phyloP scores from a whole-genome alignment of 2,797 vertebrate genomes.

The Lithobates sylvaticus region DNA sequence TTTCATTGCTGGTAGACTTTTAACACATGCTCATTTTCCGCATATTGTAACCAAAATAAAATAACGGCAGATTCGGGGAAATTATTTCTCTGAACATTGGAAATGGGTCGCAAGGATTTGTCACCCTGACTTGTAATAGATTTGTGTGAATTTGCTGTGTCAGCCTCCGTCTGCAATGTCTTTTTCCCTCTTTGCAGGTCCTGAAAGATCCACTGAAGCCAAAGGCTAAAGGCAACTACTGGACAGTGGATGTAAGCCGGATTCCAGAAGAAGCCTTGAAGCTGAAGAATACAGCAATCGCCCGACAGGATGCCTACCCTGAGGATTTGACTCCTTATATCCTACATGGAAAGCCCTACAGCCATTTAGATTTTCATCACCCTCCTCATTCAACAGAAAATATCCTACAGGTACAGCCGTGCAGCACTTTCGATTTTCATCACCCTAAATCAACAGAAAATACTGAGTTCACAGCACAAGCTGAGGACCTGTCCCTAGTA shows the following conservation, averaged over 20 bases:
- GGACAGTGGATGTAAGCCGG: constrained; percentile 85
- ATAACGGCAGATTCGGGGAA: too few species aligned
- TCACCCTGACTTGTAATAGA: too few species aligned
- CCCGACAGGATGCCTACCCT: constrained; percentile 81
- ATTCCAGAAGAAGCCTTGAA: constrained; percentile 87
- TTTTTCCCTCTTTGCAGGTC: constrained; percentile 74
- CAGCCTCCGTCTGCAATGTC: too few species aligned
- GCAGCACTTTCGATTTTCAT: not conserved
- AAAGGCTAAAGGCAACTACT: constrained; percentile 74
- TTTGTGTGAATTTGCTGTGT: too few species aligned
- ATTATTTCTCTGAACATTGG: too few species aligned
- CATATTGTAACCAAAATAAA: too few species aligned
- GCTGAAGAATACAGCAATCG: constrained; percentile 87
- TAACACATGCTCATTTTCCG: too few species aligned
- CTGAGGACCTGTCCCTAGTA: not conserved
- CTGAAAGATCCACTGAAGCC: constrained; percentile 85
- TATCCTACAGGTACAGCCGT: constrained; percentile 73
- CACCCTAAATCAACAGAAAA: not conserved
- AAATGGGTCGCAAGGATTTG: too few species aligned
- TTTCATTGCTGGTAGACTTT: too few species aligned
- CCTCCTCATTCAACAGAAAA: constrained; percentile 46
- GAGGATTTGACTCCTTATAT: constrained; percentile 88
- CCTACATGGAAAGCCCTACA: constrained; percentile 68
- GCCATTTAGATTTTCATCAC: not conserved
- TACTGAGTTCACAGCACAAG: not conserved